These are phyloP conservation scores for Rugalucina vietnamica DNA, from an alignment of 2,888 invertebrate species.

Conservation along the genomic window DNA sequence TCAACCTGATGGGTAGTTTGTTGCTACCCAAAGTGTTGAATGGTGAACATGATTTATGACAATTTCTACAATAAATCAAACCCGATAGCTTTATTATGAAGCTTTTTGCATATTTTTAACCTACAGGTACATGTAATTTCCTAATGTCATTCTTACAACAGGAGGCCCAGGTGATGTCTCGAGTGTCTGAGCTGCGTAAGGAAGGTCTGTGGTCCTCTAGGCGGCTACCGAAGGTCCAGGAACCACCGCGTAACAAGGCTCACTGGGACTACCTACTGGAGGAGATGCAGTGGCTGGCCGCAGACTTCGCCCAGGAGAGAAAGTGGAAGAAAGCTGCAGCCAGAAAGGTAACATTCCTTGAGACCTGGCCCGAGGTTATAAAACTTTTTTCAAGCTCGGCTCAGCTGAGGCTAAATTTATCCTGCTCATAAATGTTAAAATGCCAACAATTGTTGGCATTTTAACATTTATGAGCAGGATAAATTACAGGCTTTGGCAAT, in stretches of 20 bases:
- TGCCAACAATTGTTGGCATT: no score
- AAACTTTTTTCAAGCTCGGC: no score
- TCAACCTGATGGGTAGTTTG: no score
- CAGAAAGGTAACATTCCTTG: constrained; percentile 92
- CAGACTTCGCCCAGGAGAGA: constrained; percentile 98
- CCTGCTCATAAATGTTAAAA: no score
- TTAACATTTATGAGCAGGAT: no score
- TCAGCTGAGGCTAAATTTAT: no score
- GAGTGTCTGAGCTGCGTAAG: constrained; percentile 95
- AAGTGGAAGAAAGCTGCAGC: constrained; percentile 99
- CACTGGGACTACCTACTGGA: constrained; percentile 99
- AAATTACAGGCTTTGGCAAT: no score
- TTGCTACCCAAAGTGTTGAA: no score
- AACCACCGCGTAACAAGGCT: constrained; percentile 93
- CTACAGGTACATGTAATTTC: constrained; percentile 64
- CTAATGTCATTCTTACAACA: constrained; percentile 77
- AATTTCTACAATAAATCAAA: no score
- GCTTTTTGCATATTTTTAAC: constrained; percentile 60
- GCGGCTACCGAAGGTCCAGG: constrained; percentile 91
- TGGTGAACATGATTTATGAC: no score
- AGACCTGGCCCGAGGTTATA: no score
- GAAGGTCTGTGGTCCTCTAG: constrained; percentile 98
- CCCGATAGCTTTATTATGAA: no score
- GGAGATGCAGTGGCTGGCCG: constrained; percentile 99
- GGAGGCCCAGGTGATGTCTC: constrained; percentile 97